Evolutionary conservation across 2,888 invertebrate genomes (phyloP), one percentile per base, ranked within the genome.

Genomic region (Drosophila mimica): DNA sequence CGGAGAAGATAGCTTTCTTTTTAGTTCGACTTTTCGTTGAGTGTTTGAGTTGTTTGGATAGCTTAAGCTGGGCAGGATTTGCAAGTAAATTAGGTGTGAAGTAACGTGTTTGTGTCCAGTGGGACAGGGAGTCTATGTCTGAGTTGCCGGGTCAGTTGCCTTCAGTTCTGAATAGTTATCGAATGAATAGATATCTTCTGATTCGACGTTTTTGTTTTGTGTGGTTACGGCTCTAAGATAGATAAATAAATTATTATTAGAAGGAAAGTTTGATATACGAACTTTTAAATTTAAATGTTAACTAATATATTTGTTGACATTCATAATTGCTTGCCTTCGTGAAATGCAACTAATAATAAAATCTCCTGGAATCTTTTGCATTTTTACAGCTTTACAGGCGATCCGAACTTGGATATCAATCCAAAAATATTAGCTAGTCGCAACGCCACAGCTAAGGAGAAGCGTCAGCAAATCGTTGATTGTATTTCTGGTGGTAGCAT

Each of bases 341-440:
- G 17, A 9, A 49, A 9, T 9, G n/a, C 49, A 49, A 49, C 49
- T 30, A 17, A 9, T 17, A 49, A 49, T 9, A 25, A 25, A 25
- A 46, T 46, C 9, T 34, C 5, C 5, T 53, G 2, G 17, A 49
- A 30, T 30, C n/a, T 11, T 17, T 51, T 6, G 52, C 36, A 4
- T 8, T 4, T 28, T 59, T 60, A 0, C 43, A 63, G 69, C 17
- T 43, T 65, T 4, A 57, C 71, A 9, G 61, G 61, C 0, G 57
- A 38, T 9, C 61, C 66, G 4, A 48, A 65, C 30, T 46, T 70
- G 43, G 64, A 34, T 1, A 28, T 33, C n/a, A 71, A 64, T 13
- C 53, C 84, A 0, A 62, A 20, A 13, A 30, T 36, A 2, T 58
- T 60, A 30, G 28, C 40, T 2, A 76, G 64, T 30, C 72, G 76